phyloP scores from a whole-genome alignment of 1,140 invertebrate genomes.

The Centruroides sculpturatus region DNA sequence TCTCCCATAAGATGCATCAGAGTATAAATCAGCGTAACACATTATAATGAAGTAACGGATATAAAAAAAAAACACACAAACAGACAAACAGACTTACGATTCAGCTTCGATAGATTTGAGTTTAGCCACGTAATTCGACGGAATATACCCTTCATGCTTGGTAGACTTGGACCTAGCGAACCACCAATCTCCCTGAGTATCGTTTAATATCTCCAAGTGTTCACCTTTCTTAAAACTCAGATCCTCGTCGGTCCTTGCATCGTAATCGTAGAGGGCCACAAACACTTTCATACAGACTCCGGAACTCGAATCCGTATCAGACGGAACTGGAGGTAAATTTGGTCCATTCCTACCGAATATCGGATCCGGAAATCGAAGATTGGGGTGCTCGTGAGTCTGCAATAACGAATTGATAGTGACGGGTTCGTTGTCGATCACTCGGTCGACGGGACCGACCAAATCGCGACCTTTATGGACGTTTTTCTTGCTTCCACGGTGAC shows the following conservation, averaged over 20 bases:
- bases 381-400: slow-evolving; percentile 8
- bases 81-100: slow-evolving; percentile 57
- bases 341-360: slow-evolving; percentile 25
- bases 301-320: slow-evolving; percentile 42
- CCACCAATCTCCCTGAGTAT: slow-evolving; percentile 99
- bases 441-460: not conserved
- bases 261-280: slow-evolving; percentile 95
- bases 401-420: not conserved
- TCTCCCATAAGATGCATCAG: too few relatives aligned
- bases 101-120: slow-evolving; percentile 97
- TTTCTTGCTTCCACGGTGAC: not conserved
- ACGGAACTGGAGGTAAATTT: slow-evolving; percentile 39
- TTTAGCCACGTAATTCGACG: slow-evolving; percentile 98
- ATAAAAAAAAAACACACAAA: too few relatives aligned
- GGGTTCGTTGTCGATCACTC: not conserved
- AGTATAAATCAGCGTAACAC: too few relatives aligned
- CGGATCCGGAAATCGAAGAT: slow-evolving; percentile 2
- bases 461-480: not conserved
- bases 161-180: slow-evolving; percentile 86
- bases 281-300: slow-evolving; percentile 49
- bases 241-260: slow-evolving; percentile 96
- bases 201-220: slow-evolving; percentile 94
- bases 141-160: slow-evolving; percentile 94
- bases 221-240: slow-evolving; percentile 96
- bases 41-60: too few relatives aligned